phyloP scores from a whole-genome alignment of 2,113 vertebrate genomes.

The Felis catus region F.catus_Fca126_mat1.0 CM031422.1:242501-243000 shows the following conservation, averaged over 20 bases:
- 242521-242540: not conserved
- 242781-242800: not conserved
- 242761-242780: not conserved
- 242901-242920: not conserved
- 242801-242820: not conserved
- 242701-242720: not conserved
- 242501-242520: not conserved
- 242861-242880: not conserved
- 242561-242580: not conserved
- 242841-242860: not conserved
- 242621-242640: not conserved
- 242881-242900: not conserved
- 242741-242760: not conserved
- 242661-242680: not conserved
- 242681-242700: not conserved
- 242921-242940: not conserved
- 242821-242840: not conserved
- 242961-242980: not conserved
- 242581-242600: not conserved
- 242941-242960: not conserved
- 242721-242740: not conserved
- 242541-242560: not conserved
- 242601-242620: not conserved
- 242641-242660: not conserved
- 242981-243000: not conserved